Percentiles rank a stretch among this genome's conserved stretches.
These are phyloP conservation scores for Orthosia incerta DNA, from an alignment of 2,888 invertebrate species.

Conservation along the genomic window DNA sequence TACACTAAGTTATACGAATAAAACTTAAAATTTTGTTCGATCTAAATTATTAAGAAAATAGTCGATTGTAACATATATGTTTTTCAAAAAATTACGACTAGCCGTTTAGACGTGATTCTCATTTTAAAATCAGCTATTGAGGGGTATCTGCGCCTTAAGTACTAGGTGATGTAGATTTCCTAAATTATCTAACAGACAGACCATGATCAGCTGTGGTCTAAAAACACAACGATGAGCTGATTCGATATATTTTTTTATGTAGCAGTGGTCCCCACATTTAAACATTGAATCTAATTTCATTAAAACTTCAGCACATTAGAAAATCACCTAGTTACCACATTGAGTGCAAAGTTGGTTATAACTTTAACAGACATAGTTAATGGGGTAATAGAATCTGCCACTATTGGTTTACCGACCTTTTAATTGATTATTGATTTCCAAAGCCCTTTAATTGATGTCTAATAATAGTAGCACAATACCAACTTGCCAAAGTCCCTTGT, in stretches of 20 bases:
- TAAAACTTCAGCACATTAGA: not conserved
- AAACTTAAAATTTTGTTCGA: too few relatives aligned
- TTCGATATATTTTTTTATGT: not conserved
- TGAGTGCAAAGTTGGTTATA: not conserved
- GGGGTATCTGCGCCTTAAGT: too few relatives aligned
- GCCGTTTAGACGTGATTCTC: too few relatives aligned
- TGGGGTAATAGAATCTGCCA: not conserved
- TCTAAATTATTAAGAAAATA: too few relatives aligned
- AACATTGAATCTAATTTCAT: not conserved
- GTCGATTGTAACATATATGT: too few relatives aligned
- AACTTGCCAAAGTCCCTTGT: not conserved
- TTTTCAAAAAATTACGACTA: too few relatives aligned
- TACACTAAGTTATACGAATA: too few relatives aligned
- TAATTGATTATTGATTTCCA: conserved; percentile 33
- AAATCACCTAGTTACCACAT: not conserved
- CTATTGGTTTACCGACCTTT: conserved; percentile 9
- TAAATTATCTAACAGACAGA: too few relatives aligned
- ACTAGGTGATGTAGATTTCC: too few relatives aligned
- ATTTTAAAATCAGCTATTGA: too few relatives aligned
- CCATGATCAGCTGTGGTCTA: too few relatives aligned
- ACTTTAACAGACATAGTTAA: not conserved
- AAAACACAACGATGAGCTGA: not conserved
- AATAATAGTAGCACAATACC: not conserved
- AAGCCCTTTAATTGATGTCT: conserved; percentile 5
- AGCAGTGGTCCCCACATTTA: not conserved